Percentiles rank a stretch among this genome's conserved stretches.
phyloP scores from a whole-genome alignment of 2,797 vertebrate species.

The Helarctos malayanus region DNA sequence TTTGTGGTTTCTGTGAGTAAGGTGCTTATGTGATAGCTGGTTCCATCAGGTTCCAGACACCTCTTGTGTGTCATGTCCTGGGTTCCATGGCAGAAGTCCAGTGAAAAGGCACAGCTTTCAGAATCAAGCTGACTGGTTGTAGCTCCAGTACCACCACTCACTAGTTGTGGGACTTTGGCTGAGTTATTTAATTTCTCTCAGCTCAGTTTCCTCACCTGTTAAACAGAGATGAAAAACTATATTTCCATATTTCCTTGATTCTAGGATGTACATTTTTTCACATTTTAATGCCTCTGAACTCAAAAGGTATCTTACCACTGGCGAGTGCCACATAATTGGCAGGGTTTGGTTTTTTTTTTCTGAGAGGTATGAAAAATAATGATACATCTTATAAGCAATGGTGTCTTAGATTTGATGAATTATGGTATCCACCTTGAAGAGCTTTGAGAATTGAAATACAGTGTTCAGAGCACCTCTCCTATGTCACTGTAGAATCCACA shows the following conservation, averaged over 20 bases:
- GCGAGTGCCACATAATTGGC: neutral
- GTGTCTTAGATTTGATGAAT: constrained; percentile 15
- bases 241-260: constrained; percentile 32
- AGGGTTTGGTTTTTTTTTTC: neutral
- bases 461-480: neutral
- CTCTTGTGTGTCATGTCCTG: neutral
- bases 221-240: neutral
- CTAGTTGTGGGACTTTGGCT: neutral
- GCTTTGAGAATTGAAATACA: constrained; percentile 7
- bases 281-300: constrained; percentile 60
- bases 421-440: constrained; percentile 17
- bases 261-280: neutral
- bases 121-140: neutral
- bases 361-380: neutral
- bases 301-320: neutral
- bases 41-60: neutral
- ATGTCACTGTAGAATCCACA: neutral
- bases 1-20: neutral
- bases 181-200: neutral
- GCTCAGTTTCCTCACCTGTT: constrained; percentile 33
- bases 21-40: neutral
- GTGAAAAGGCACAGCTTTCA: neutral
- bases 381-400: neutral
- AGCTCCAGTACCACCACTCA: neutral
- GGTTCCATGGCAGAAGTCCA: neutral